Evolutionary conservation across 2,797 vertebrate species (phyloP).

Genomic region (Mionectes olivaceus): DNA sequence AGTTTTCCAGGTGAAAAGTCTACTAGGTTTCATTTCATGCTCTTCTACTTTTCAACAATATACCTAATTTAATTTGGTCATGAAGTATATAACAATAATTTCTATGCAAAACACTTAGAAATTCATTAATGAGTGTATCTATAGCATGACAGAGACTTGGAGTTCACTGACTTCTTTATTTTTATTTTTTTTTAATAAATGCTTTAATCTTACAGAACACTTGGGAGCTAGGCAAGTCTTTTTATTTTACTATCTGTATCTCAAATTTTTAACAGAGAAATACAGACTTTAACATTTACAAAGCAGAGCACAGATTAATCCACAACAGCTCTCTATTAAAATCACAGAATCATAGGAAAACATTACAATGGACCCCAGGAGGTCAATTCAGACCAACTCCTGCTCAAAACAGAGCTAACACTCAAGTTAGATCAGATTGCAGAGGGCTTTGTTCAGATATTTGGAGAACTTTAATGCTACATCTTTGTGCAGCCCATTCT

Average conservation of each 20-base stretch:
- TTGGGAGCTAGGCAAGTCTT: neutral
- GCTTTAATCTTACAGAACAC: neutral
- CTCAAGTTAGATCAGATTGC: neutral
- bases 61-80: neutral
- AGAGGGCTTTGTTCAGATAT: neutral
- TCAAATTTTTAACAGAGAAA: neutral
- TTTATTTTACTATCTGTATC: neutral
- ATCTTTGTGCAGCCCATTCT: neutral
- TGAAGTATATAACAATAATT: neutral
- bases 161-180: neutral
- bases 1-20: neutral
- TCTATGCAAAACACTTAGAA: neutral
- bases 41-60: neutral
- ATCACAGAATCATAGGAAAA: neutral
- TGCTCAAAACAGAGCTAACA: neutral
- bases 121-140: neutral
- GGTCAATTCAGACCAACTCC: neutral
- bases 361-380: neutral
- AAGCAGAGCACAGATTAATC: neutral
- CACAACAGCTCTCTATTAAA: neutral
- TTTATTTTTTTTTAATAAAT: neutral
- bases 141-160: neutral
- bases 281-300: neutral
- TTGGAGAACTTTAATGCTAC: neutral
- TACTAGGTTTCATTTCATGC: neutral